A percentile compares a stretch with the other conserved stretches of the same genome.
Conservation (phyloP, 1,140 invertebrate species). For the Drosophila hydei region DNA sequence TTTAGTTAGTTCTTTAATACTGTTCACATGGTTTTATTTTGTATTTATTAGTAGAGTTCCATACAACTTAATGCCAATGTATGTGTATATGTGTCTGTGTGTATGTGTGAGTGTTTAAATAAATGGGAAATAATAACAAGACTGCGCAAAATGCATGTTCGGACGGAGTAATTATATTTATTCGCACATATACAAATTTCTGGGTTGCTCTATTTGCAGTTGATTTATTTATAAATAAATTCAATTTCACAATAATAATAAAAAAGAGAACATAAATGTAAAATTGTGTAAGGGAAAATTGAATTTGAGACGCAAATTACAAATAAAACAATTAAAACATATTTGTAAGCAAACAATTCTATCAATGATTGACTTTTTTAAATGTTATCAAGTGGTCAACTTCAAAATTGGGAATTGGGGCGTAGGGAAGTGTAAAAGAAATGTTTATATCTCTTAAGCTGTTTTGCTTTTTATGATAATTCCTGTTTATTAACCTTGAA, state of each 20-base stretch:
- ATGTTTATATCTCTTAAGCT: too few relatives aligned
- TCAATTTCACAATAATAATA: constrained; percentile 11
- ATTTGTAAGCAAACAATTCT: too few relatives aligned
- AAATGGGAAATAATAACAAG: constrained; percentile 19
- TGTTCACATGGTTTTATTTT: constrained; percentile 38
- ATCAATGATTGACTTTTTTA: too few relatives aligned
- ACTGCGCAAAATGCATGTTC: constrained; percentile 27
- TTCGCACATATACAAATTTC: constrained; percentile 1
- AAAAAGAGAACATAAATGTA: too few relatives aligned
- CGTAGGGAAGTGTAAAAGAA: too few relatives aligned
- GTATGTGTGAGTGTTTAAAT: neutral
- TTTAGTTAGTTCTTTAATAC: constrained; percentile 61
- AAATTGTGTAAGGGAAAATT: too few relatives aligned
- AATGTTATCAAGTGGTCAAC: too few relatives aligned
- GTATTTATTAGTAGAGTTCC: constrained; percentile 26
- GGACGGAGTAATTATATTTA: constrained; percentile 43
- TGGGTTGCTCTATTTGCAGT: constrained; percentile 12
- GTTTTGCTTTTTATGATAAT: too few relatives aligned
- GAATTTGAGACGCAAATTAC: too few relatives aligned
- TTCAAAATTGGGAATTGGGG: too few relatives aligned
- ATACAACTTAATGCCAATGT: constrained; percentile 17
- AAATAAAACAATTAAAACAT: neutral
- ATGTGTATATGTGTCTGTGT: neutral
- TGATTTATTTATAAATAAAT: constrained; percentile 31
- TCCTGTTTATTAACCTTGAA: too few relatives aligned